These are phyloP conservation scores for Artibeus lituratus DNA, from an alignment of 2,797 vertebrate species.

Conservation along the genomic window DNA sequence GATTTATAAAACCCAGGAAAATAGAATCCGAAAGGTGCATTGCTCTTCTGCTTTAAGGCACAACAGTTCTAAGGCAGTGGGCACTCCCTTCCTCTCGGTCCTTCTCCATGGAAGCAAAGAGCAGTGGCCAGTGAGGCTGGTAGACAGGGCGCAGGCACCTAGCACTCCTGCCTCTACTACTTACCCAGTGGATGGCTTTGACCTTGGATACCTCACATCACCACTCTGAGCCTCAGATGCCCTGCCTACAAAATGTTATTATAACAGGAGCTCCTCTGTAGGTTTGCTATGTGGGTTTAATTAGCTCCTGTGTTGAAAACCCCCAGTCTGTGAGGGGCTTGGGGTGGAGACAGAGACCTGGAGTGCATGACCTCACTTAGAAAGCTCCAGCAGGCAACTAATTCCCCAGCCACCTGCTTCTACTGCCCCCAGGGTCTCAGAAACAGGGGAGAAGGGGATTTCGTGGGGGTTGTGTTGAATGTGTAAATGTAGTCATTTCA, in stretches of 20 bases:
- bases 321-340: fast-evolving
- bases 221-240: neutral
- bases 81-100: neutral
- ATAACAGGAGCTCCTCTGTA: neutral
- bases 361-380: neutral
- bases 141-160: fast-evolving
- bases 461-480: neutral
- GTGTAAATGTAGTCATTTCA: neutral
- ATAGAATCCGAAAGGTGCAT: neutral
- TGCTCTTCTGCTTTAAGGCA: neutral
- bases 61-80: fast-evolving
- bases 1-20: neutral
- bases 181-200: neutral
- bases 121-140: neutral
- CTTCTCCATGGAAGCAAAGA: neutral
- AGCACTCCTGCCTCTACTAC: neutral
- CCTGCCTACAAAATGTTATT: neutral
- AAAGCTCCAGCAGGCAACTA: neutral
- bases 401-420: neutral
- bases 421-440: neutral
- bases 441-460: neutral
- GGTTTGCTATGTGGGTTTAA: neutral
- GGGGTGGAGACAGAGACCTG: neutral
- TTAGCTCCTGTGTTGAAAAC: neutral
- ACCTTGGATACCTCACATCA: neutral